Percentiles rank a stretch among this genome's conserved stretches.
These are phyloP conservation scores for Mirza zaza DNA, from an alignment of 2,113 vertebrate species.

Conservation along the genomic window DNA sequence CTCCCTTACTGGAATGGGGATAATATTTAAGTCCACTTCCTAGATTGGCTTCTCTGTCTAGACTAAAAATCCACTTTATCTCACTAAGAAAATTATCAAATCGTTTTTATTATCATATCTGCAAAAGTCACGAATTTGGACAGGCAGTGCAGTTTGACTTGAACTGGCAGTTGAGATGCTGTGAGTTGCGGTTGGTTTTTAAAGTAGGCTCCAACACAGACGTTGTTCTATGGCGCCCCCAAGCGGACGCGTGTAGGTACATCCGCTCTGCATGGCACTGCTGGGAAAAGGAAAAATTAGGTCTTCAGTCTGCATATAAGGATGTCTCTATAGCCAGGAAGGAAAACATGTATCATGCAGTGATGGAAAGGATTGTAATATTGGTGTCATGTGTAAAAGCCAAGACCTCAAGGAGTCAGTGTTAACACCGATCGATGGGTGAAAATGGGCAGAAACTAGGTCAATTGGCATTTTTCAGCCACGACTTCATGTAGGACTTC, in stretches of 20 bases:
- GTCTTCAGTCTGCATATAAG: neutral
- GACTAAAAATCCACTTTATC: neutral
- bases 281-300: neutral
- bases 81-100: neutral
- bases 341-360: fast-evolving
- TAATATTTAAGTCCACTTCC: neutral
- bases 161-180: neutral
- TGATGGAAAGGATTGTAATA: neutral
- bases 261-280: fast-evolving
- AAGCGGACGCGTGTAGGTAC: slow-evolving; percentile 43
- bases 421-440: neutral
- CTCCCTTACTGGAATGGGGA: neutral
- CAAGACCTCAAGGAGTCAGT: neutral
- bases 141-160: neutral
- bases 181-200: neutral
- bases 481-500: neutral
- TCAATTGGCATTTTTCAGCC: neutral
- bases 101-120: neutral
- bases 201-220: neutral
- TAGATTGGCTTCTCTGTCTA: neutral
- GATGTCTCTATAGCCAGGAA: neutral
- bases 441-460: neutral
- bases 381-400: neutral
- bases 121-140: neutral
- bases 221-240: slow-evolving; percentile 66